phyloP scores from a whole-genome alignment of 2,888 invertebrate species.

The Acronicta psi region DNA sequence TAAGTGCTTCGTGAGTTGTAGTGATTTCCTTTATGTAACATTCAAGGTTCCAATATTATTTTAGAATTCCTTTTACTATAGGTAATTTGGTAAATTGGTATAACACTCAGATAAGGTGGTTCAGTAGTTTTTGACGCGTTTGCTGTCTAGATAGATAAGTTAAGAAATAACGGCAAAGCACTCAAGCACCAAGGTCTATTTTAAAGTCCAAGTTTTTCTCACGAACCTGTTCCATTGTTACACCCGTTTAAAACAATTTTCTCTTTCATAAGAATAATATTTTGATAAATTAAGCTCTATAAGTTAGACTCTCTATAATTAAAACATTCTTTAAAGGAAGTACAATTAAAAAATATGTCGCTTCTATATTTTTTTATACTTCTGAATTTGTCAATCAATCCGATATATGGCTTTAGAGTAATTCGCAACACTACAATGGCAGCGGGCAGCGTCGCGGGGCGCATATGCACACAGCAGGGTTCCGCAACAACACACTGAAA shows the following conservation, averaged over 20 bases:
- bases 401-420: conserved; percentile 9
- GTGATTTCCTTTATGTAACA: conserved; percentile 3
- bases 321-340: no score
- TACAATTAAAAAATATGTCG: no score
- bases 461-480: conserved; percentile 75
- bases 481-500: conserved; percentile 59
- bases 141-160: neutral
- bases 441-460: conserved; percentile 44
- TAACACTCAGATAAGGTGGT: neutral
- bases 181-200: conserved; percentile 20
- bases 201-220: conserved; percentile 18
- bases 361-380: no score
- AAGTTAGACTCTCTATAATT: no score
- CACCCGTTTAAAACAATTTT: no score
- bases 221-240: conserved; percentile 8
- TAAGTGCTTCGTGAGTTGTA: neutral
- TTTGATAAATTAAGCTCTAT: no score
- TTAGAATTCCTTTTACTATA: neutral
- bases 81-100: neutral
- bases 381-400: neutral
- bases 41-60: neutral
- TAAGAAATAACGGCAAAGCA: conserved; percentile 1
- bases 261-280: no score
- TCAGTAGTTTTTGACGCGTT: neutral
- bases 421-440: conserved; percentile 30